Evolutionary conservation across 1,140 invertebrate species (phyloP).

Genomic region (Sitophilus oryzae): DNA sequence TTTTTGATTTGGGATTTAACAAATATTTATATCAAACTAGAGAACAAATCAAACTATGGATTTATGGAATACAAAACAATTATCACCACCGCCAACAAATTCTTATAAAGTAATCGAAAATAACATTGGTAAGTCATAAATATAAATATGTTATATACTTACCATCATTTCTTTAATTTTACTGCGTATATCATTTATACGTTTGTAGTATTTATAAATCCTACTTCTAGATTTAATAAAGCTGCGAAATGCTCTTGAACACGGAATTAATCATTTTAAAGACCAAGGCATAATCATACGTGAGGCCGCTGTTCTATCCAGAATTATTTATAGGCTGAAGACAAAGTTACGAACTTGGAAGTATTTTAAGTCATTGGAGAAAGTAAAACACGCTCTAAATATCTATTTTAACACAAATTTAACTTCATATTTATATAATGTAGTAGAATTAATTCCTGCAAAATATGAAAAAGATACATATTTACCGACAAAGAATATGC

Average conservation of each 20-base stretch:
- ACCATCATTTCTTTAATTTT: slow-evolving; percentile 3
- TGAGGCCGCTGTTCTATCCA: slow-evolving; percentile 46
- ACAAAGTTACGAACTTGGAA: slow-evolving; percentile 49
- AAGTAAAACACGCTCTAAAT: slow-evolving; percentile 45
- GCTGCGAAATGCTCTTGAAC: slow-evolving; percentile 21
- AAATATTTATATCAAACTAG: no score
- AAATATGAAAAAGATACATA: slow-evolving; percentile 29
- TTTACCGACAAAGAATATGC: slow-evolving; percentile 48
- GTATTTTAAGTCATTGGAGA: slow-evolving; percentile 49
- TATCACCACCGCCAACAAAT: slow-evolving; percentile 33
- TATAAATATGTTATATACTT: slow-evolving; percentile 6
- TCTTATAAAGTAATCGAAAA: slow-evolving; percentile 27
- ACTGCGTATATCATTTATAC: slow-evolving; percentile 5
- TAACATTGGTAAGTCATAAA: slow-evolving; percentile 33
- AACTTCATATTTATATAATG: slow-evolving; percentile 31
- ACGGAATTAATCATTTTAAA: slow-evolving; percentile 40
- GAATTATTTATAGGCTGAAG: slow-evolving; percentile 50
- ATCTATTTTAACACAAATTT: slow-evolving; percentile 45
- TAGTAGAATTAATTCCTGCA: slow-evolving; percentile 32
- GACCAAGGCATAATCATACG: slow-evolving; percentile 38
- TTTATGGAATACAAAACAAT: slow-evolving; percentile 36
- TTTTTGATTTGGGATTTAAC: no score
- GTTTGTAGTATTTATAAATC: slow-evolving; percentile 4
- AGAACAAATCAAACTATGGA: no score
- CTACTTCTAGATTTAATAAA: slow-evolving; percentile 32